Evolutionary conservation across 2,113 vertebrate species (phyloP).

Genomic region (Bubo blakistoni): DNA sequence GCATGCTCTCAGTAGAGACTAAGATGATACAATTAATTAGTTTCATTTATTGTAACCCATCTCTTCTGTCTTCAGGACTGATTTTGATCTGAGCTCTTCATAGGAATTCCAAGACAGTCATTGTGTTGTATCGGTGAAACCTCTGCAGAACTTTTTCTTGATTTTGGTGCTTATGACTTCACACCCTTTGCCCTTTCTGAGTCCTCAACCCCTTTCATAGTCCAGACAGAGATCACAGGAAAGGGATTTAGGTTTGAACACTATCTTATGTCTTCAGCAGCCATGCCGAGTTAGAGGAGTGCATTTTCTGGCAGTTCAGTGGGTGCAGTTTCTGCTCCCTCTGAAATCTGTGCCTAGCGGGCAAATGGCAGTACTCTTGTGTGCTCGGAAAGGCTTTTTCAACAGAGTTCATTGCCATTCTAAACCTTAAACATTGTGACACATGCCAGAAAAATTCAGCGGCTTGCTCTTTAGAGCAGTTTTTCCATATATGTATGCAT

Average conservation of each 20-base stretch:
- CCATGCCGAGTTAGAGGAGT: neutral
- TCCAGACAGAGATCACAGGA: neutral
- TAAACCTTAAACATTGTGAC: conserved; percentile 66
- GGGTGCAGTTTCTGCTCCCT: conserved; percentile 20
- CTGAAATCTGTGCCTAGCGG: conserved; percentile 31
- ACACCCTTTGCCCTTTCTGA: neutral
- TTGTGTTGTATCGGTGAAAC: neutral
- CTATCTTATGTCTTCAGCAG: conserved; percentile 27
- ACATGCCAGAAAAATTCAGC: conserved; percentile 56
- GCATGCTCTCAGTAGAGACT: accelerated
- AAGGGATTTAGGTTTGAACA: neutral
- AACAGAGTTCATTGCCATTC: conserved; percentile 51
- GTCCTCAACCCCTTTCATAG: neutral
- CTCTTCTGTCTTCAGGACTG: neutral
- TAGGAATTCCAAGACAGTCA: neutral
- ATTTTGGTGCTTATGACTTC: neutral
- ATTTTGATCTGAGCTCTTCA: neutral
- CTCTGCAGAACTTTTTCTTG: neutral
- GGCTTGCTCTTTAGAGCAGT: conserved; percentile 17
- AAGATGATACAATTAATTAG: neutral
- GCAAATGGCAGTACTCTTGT: conserved; percentile 23
- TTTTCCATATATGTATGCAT: neutral
- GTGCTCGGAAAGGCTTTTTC: conserved; percentile 26
- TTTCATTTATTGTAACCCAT: neutral
- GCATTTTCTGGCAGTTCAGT: neutral